phyloP scores from a whole-genome alignment of 2,113 vertebrate genomes.

The Phalacrocorax carbo region DNA sequence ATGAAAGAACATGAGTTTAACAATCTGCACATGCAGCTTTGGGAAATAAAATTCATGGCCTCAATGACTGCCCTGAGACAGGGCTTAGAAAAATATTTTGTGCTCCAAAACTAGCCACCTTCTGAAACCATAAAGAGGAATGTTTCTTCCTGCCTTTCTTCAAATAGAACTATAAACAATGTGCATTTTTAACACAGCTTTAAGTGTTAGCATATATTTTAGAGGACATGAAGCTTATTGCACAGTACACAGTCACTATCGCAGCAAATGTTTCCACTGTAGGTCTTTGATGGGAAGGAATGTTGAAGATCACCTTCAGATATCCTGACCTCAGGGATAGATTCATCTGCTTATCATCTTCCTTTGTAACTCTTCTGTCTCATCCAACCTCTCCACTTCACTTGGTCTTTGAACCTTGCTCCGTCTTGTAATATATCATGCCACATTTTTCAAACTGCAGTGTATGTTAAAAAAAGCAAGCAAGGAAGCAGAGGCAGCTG shows the following conservation, averaged over 20 bases:
- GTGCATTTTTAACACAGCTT: not conserved
- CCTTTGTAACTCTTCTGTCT: not conserved
- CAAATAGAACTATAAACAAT: not conserved
- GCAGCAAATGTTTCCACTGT: not conserved
- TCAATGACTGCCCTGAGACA: not conserved
- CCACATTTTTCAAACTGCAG: not conserved
- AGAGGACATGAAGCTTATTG: not conserved
- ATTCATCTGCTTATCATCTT: not conserved
- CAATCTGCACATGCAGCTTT: not conserved
- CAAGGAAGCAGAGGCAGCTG: accelerated
- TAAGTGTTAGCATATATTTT: not conserved
- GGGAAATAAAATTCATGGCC: not conserved
- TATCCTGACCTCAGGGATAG: not conserved
- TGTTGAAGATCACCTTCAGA: not conserved
- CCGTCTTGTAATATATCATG: not conserved
- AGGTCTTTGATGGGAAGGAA: not conserved
- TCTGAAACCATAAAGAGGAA: not conserved
- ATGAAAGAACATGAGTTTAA: not conserved
- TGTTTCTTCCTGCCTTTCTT: not conserved
- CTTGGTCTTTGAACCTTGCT: not conserved
- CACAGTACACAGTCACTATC: not conserved
- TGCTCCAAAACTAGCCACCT: not conserved
- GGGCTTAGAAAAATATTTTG: not conserved
- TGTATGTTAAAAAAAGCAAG: not conserved
- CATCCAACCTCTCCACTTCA: not conserved